phyloP scores from a whole-genome alignment of 2,888 invertebrate genomes.

The Slavum lentiscoides region DNA sequence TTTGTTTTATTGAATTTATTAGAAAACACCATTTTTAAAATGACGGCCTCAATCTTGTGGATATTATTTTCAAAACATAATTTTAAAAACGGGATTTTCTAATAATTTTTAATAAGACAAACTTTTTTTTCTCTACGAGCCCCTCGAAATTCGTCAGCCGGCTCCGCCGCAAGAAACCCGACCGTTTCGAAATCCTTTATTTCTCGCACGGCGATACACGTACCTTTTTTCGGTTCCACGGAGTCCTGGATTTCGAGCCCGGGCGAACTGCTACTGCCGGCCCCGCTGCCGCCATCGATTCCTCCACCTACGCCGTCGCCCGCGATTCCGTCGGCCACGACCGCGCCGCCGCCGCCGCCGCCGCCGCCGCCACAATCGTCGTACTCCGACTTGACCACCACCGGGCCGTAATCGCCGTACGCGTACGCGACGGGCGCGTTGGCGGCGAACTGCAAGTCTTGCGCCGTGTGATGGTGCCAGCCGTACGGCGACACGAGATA shows the following conservation, averaged over 20 bases:
- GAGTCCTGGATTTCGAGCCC: not conserved
- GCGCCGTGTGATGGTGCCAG: slow-evolving; percentile 28
- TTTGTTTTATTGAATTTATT: no score
- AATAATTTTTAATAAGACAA: no score
- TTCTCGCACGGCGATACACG: no score
- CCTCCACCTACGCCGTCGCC: not conserved
- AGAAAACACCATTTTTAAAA: no score
- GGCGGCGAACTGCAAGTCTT: slow-evolving; percentile 37
- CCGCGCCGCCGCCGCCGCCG: not conserved
- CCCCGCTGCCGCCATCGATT: not conserved
- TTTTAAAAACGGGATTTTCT: no score
- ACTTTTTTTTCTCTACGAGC: no score
- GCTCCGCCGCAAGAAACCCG: no score
- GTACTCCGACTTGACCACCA: slow-evolving; percentile 47
- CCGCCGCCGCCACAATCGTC: slow-evolving; percentile 22
- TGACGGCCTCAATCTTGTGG: no score
- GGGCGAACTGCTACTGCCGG: slow-evolving; percentile 30
- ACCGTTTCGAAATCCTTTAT: no score
- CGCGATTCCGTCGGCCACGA: not conserved
- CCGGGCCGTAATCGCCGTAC: slow-evolving; percentile 40
- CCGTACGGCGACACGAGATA: slow-evolving; percentile 37
- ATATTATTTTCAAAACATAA: no score
- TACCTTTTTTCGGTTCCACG: slow-evolving; percentile 43
- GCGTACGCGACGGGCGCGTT: slow-evolving; percentile 23
- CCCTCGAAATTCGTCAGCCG: no score